Evolutionary conservation across 2,888 invertebrate genomes (phyloP).

Genomic region (Oscheius sp.): DNA sequence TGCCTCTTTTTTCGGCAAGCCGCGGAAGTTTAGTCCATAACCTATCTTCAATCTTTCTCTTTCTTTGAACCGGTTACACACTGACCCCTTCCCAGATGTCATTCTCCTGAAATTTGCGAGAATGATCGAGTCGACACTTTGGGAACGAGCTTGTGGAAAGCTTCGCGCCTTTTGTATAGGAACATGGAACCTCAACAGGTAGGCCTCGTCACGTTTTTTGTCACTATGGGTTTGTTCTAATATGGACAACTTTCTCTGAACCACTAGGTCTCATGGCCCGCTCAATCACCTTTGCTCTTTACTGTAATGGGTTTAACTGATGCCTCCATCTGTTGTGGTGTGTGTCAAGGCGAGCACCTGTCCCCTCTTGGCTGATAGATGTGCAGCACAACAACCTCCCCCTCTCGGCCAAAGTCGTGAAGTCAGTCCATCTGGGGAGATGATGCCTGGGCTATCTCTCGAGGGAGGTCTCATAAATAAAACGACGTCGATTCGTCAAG

Average conservation of each 20-base stretch:
- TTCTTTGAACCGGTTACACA: background rate
- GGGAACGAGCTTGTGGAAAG: constrained; percentile 18
- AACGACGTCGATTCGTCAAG: constrained; percentile 20
- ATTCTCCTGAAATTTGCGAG: constrained; percentile 1
- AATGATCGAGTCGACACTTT: constrained; percentile 17
- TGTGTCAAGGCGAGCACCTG: constrained; percentile 3
- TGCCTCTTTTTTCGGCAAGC: constrained; percentile 5
- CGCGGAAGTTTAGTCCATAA: background rate
- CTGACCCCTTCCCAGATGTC: background rate
- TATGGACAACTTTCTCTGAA: no score
- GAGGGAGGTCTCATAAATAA: constrained; percentile 27
- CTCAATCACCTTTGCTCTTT: no score
- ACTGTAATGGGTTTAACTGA: no score
- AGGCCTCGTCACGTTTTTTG: background rate
- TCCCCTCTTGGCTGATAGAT: background rate
- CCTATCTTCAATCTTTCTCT: constrained; percentile 6
- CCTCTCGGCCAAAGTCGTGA: background rate
- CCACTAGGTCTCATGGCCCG: no score
- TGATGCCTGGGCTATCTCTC: background rate
- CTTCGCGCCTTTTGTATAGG: constrained; percentile 15
- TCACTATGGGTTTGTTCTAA: no score
- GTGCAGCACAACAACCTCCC: background rate
- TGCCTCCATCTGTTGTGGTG: no score
- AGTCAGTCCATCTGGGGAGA: constrained; percentile 7
- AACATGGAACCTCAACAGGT: constrained; percentile 11